Base-by-base conservation (phyloP, 1,140 invertebrate species). In the Steinernema khuongi region DNA sequence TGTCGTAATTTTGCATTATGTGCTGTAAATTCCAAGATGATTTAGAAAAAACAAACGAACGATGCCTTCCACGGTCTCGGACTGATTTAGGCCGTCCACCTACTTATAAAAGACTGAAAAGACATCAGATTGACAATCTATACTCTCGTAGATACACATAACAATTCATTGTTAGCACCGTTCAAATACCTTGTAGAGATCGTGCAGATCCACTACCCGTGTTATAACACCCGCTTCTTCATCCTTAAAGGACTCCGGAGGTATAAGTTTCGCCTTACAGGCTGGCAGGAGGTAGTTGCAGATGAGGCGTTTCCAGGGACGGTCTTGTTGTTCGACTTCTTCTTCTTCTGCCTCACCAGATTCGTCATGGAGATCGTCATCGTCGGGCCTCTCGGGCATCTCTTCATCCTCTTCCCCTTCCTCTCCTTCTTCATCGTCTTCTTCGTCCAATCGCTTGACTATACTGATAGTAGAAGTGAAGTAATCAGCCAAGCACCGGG, bases 101-200 rank as follows among this genome's bases (percentile, higher is more conserved):
- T n/a, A n/a, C n/a, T n/a, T n/a, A n/a, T n/a, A n/a, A n/a, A n/a
- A n/a, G n/a, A n/a, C n/a, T n/a, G n/a, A n/a, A n/a, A n/a, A n/a
- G n/a, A n/a, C n/a, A n/a, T n/a, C n/a, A n/a, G n/a, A n/a, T n/a
- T n/a, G n/a, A n/a, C n/a, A n/a, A n/a, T n/a, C n/a, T n/a, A n/a
- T n/a, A n/a, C n/a, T n/a, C n/a, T n/a, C n/a, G n/a, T n/a, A n/a
- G n/a, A n/a, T n/a, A n/a, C n/a, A n/a, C n/a, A n/a, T n/a, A 41
- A 41, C 36, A 41, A 41, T 41, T 41, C 36, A 41, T n/a, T n/a
- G 50, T 72, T 67, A 75, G 31, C 74, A 75, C 31, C 74, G 31
- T 30, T 75, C 74, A 29, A 75, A 75, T 18, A 75, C 74, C n/a
- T 75, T 75, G 72, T 75, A 75, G 33, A 75, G 19, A 67, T 75